Percentiles rank a stretch among this genome's conserved stretches.
Conservation (phyloP, 2,113 vertebrate genomes). For the Ondatra zibethicus region DNA sequence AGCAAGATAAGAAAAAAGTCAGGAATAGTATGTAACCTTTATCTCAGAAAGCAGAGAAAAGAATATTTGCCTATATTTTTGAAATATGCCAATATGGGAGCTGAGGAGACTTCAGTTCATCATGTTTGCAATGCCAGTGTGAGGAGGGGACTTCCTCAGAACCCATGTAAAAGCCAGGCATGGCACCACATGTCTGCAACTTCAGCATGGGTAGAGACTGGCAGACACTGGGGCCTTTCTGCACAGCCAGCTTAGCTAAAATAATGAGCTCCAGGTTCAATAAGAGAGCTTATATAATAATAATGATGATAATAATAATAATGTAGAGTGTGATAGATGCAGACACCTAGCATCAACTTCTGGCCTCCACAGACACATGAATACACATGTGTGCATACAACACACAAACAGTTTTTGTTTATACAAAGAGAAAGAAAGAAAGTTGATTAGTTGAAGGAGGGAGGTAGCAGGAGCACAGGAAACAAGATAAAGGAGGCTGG, state of each 20-base stretch:
- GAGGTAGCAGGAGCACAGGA: background rate
- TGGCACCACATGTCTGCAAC: accelerated
- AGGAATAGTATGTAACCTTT: background rate
- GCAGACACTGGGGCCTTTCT: background rate
- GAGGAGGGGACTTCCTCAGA: background rate
- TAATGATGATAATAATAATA: background rate
- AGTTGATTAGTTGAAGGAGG: background rate
- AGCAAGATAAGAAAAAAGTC: background rate
- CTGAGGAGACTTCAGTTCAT: background rate
- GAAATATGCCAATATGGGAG: background rate
- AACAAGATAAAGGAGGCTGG: background rate
- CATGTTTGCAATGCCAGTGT: too few species aligned
- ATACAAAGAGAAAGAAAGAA: background rate
- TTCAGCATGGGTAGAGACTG: background rate
- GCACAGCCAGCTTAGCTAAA: background rate
- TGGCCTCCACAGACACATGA: background rate
- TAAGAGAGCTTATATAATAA: background rate
- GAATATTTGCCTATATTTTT: constrained; percentile 6
- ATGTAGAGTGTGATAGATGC: background rate
- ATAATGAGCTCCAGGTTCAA: background rate
- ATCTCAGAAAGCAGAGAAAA: background rate
- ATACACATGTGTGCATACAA: too few species aligned
- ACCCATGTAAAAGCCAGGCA: background rate
- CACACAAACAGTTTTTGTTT: background rate
- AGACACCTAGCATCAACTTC: background rate